Evolutionary conservation across 1,140 invertebrate species (phyloP), one percentile per base, ranked within the genome.

Genomic region (Octopus sinensis): DNA sequence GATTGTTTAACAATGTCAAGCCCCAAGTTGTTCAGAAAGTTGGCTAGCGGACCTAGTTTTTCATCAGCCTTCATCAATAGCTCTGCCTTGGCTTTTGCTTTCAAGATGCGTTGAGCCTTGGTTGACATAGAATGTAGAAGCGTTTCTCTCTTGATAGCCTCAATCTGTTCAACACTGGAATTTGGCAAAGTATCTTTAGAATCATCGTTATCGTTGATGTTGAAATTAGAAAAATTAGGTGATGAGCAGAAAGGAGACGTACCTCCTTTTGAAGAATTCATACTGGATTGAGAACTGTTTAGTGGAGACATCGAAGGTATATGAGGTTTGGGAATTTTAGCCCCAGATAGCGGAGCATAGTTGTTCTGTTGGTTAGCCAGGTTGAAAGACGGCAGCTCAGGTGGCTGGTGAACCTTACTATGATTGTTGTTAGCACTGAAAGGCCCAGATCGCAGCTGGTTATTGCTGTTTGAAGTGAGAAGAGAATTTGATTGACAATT

Each of bases 21-120:
- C 9, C 97, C 97, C 83, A 98, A 95, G 86, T 96, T 95, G 90
- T 95, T 95, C 84, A 98, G 96, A 88, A 98, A 96, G 89, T 96
- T 96, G 4, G 96, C 96, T 73, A 97, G 90, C 4, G 96, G 94
- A 89, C 95, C 87, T 3, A 89, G 79, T 23, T 89, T 86, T 52
- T 82, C 82, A 13, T 86, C 85, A 10, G 86, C 84, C 56, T 86
- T 86, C 10, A 84, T 83, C 9, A 76, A 12, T 17, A 56, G 23
- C 13, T 77, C 80, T 17, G 30, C 54, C 30, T 53, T 80, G 68
- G 30, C 80, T n/a, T 80, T 80, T 10, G 51, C 80, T 51, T 73
- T 73, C 7, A 73, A 23, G 68, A 73, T 73, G 5, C 68, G 6
- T 23, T 73, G 68, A 73, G 68, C 68, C 30, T 73, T 73, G 6